Percentiles rank a stretch among this genome's conserved stretches.
Evolutionary conservation across 2,797 vertebrate genomes (phyloP).

Genomic region (Aythya fuligula): DNA sequence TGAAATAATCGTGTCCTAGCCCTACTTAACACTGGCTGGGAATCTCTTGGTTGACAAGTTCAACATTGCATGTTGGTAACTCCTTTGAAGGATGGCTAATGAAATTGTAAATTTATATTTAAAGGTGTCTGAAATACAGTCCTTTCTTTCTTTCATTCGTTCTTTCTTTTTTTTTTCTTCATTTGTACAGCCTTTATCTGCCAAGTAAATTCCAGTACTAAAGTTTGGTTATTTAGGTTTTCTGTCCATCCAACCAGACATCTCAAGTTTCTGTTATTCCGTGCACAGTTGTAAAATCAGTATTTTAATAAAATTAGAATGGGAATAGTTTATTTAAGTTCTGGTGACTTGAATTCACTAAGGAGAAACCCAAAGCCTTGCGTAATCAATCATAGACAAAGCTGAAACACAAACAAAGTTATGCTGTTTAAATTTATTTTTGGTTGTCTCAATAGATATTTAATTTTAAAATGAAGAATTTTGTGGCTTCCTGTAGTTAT

Average conservation of each 20-base stretch:
- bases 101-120: conserved; percentile 57
- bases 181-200: conserved; percentile 6
- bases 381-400: conserved; percentile 56
- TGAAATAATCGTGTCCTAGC: conserved; percentile 23
- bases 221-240: conserved; percentile 49
- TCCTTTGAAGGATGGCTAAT: conserved; percentile 44
- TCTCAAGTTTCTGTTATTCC: conserved; percentile 67
- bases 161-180: not conserved
- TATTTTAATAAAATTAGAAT: conserved; percentile 61
- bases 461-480: conserved; percentile 21
- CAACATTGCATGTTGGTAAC: not conserved
- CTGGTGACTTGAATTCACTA: conserved; percentile 27
- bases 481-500: not conserved
- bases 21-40: not conserved
- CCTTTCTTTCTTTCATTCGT: not conserved
- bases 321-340: conserved; percentile 61
- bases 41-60: not conserved
- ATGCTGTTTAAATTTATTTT: conserved; percentile 46
- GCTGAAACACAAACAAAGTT: conserved; percentile 66
- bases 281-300: conserved; percentile 41
- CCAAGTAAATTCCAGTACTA: conserved; percentile 4
- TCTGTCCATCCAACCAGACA: conserved; percentile 4
- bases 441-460: conserved; percentile 16
- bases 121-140: conserved; percentile 23
- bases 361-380: conserved; percentile 54